Evolutionary conservation across 2,113 vertebrate species (phyloP).

Genomic region (Cairina moschata): DNA sequence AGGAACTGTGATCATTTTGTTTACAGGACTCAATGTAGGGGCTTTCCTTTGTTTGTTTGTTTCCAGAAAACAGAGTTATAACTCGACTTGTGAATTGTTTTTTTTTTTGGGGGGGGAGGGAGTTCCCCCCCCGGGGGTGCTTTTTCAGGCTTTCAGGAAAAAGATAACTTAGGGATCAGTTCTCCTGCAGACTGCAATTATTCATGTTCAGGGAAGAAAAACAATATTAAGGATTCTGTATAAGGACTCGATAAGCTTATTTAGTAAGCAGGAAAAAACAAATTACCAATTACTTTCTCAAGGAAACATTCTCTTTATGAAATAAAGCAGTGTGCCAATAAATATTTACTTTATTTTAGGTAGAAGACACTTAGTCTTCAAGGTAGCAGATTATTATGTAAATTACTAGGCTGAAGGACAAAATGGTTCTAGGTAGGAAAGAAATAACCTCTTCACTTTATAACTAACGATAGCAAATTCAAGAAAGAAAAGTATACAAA

Average conservation of each 20-base stretch:
- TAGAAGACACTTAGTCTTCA: neutral
- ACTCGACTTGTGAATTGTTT: neutral
- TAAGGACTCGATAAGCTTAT: conserved; percentile 26
- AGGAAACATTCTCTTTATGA: conserved; percentile 31
- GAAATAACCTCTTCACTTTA: neutral
- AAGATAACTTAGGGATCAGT: neutral
- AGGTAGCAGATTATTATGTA: neutral
- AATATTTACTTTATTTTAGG: neutral
- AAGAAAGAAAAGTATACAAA: neutral
- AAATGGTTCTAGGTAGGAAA: neutral
- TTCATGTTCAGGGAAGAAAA: conserved; percentile 20
- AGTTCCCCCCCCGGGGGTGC: no score
- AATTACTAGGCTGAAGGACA: neutral
- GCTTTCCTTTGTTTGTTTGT: neutral
- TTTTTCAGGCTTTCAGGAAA: neutral
- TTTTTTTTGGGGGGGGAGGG: no score
- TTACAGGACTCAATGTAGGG: neutral
- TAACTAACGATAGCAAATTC: neutral
- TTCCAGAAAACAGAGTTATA: neutral
- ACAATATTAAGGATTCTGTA: conserved; percentile 23
- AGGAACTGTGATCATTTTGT: neutral
- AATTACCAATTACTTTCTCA: conserved; percentile 1
- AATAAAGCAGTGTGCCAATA: conserved; percentile 19
- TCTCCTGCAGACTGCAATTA: neutral
- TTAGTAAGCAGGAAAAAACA: conserved; percentile 1